These are phyloP conservation scores for Tinamus major DNA, from an alignment of 2,797 vertebrate genomes.

Conservation along the genomic window DNA sequence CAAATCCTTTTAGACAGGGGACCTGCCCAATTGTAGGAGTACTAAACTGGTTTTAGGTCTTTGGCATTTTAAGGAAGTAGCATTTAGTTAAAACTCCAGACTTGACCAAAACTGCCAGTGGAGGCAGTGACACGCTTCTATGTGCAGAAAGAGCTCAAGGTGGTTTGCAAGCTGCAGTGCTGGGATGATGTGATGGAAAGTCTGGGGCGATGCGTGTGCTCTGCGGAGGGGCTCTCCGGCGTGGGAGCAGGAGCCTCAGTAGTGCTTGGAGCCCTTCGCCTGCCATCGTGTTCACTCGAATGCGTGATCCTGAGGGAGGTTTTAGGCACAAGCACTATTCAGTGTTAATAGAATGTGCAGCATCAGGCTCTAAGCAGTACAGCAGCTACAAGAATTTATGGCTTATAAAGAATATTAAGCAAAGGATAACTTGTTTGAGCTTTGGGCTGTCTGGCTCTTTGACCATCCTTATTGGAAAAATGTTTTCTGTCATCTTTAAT, in stretches of 20 bases:
- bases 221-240: not conserved
- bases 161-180: not conserved
- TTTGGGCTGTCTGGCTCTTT: not conserved
- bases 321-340: fast-evolving
- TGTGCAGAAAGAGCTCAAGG: not conserved
- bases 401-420: not conserved
- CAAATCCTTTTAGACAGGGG: not conserved
- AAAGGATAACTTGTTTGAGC: fast-evolving
- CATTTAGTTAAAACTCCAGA: not conserved
- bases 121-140: not conserved
- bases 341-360: not conserved
- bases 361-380: not conserved
- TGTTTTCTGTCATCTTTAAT: fast-evolving
- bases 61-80: not conserved
- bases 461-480: not conserved
- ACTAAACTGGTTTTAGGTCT: not conserved
- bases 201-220: not conserved
- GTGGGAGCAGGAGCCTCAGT: too few relatives aligned
- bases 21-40: not conserved
- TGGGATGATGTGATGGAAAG: not conserved
- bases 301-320: not conserved
- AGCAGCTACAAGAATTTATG: not conserved
- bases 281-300: not conserved
- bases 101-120: fast-evolving
- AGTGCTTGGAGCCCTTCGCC: fast-evolving